Conservation (phyloP, 2,888 invertebrate genomes). For the Epirrita christyi region DNA sequence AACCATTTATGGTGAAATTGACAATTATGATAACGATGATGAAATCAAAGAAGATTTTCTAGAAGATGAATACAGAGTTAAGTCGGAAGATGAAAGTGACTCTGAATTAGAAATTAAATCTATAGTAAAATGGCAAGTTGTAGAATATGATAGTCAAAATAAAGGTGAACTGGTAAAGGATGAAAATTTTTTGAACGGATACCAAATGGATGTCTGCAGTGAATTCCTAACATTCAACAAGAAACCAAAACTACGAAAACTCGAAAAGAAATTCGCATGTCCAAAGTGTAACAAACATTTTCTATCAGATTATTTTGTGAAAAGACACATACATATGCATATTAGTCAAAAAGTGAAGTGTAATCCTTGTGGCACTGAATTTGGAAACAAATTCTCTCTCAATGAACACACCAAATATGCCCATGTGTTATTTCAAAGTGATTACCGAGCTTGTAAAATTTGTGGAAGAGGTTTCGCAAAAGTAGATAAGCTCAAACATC, state of each 20-base stretch:
- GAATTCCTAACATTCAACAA: slow-evolving; percentile 72
- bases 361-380: slow-evolving; percentile 50
- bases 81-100: slow-evolving; percentile 56
- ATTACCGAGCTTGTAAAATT: slow-evolving; percentile 50
- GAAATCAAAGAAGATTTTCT: slow-evolving; percentile 60
- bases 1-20: slow-evolving; percentile 40
- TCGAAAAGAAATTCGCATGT: slow-evolving; percentile 54
- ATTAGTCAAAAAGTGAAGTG: slow-evolving; percentile 52
- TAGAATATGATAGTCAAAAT: slow-evolving; percentile 29
- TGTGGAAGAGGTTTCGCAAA: slow-evolving; percentile 60
- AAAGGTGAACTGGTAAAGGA: slow-evolving; percentile 17
- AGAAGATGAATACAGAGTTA: slow-evolving; percentile 73
- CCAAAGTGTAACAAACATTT: slow-evolving; percentile 70
- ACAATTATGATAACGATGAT: slow-evolving; percentile 55
- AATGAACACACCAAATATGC: slow-evolving; percentile 68
- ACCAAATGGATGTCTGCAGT: slow-evolving; percentile 55
- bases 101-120: slow-evolving; percentile 14
- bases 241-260: slow-evolving; percentile 45
- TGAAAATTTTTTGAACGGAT: slow-evolving; percentile 51
- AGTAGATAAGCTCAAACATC: slow-evolving; percentile 49
- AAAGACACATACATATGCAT: slow-evolving; percentile 66
- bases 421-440: slow-evolving; percentile 55
- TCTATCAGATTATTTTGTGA: slow-evolving; percentile 70
- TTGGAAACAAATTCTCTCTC: slow-evolving; percentile 64
- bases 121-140: slow-evolving; percentile 2